phyloP scores from a whole-genome alignment of 2,797 vertebrate species.

The Malurus splendens region DNA sequence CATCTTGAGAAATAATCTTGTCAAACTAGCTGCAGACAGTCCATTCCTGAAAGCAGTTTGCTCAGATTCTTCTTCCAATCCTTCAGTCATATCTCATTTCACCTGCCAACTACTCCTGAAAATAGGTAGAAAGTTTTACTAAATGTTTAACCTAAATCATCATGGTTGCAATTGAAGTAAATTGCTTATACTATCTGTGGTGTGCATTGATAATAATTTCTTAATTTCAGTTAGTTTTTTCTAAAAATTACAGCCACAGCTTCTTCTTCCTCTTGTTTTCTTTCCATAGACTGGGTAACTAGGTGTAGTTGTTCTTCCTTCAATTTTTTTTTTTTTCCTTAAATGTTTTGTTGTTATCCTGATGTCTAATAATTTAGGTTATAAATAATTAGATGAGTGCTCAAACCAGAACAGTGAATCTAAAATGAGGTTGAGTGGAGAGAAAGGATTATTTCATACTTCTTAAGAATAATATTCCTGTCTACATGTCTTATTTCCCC shows the following conservation, averaged over 20 bases:
- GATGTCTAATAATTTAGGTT: neutral
- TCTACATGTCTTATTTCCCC: accelerated
- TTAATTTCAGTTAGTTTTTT: neutral
- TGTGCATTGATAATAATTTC: neutral
- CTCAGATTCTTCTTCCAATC: neutral
- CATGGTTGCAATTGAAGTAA: neutral
- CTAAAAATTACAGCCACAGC: neutral
- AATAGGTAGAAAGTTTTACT: neutral
- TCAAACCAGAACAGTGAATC: neutral
- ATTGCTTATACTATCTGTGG: neutral
- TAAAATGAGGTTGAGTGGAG: neutral
- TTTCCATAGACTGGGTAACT: neutral
- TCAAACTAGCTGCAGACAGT: neutral
- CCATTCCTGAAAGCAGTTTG: neutral
- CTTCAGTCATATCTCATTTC: neutral
- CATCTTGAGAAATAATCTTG: neutral
- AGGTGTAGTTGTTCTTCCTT: neutral
- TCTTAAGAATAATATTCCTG: neutral
- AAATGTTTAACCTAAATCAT: neutral
- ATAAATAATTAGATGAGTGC: neutral
- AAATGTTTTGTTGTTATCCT: neutral
- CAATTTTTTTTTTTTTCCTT: neutral
- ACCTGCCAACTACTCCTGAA: neutral
- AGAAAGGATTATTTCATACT: neutral
- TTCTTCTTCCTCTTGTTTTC: neutral